Percentiles rank a stretch among this genome's conserved stretches.
Conservation (phyloP, 2,797 vertebrate species). For the Kryptolebias ocellatus region DNA sequence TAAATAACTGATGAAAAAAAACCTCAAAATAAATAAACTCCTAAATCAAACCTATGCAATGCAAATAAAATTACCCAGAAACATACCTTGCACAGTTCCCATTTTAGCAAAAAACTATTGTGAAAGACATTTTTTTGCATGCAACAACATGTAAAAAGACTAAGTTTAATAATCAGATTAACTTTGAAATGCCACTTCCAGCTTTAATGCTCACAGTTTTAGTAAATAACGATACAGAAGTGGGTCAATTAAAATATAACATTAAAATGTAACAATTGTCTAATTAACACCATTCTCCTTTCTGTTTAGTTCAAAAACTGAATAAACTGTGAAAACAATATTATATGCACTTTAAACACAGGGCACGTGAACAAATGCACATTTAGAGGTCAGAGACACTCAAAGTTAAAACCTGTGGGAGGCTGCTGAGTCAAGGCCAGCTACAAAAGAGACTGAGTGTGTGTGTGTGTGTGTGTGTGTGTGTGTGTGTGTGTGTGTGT, state of each 20-base stretch:
- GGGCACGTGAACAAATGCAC: constrained; percentile 48
- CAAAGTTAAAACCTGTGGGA: constrained; percentile 71
- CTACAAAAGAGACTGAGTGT: constrained; percentile 44
- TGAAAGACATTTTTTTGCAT: too few relatives aligned
- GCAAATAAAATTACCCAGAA: too few relatives aligned
- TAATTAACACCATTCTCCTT: not conserved
- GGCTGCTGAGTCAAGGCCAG: constrained; percentile 55
- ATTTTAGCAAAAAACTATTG: too few relatives aligned
- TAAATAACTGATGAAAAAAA: too few relatives aligned
- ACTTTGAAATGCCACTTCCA: too few relatives aligned
- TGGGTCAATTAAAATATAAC: not conserved
- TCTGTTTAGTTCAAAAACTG: constrained; percentile 22
- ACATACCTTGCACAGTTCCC: too few relatives aligned
- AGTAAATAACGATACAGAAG: not conserved
- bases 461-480: constrained; percentile 28
- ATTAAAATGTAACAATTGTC: not conserved
- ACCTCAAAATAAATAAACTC: too few relatives aligned
- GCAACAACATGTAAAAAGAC: too few relatives aligned
- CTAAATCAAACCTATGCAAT: too few relatives aligned
- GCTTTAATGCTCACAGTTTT: not conserved
- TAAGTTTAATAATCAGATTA: too few relatives aligned
- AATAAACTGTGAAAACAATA: constrained; percentile 23
- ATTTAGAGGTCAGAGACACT: constrained; percentile 66
- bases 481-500: constrained; percentile 19
- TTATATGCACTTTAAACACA: constrained; percentile 27